Conservation (phyloP, 2,797 vertebrate genomes). For the Centroberyx gerrardi region DNA sequence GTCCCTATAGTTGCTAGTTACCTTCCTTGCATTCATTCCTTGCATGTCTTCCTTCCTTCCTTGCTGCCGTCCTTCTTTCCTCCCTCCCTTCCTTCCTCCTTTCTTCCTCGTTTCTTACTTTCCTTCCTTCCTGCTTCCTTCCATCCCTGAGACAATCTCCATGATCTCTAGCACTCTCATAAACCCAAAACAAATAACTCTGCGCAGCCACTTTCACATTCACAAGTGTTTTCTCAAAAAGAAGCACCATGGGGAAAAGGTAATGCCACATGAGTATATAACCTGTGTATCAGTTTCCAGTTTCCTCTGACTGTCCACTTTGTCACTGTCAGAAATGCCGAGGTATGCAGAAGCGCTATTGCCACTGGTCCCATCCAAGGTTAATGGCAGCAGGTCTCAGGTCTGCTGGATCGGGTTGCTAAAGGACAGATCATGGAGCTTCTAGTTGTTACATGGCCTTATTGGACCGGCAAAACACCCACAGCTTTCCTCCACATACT, state of each 20-base stretch:
- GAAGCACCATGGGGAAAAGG: neutral
- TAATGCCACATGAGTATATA: slow-evolving; percentile 27
- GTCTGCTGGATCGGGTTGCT: slow-evolving; percentile 67
- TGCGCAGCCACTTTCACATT: neutral
- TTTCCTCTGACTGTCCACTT: slow-evolving; percentile 48
- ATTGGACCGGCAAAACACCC: neutral
- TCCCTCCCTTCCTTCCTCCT: neutral
- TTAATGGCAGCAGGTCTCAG: slow-evolving; percentile 50
- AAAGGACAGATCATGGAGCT: slow-evolving; percentile 42
- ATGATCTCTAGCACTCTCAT: neutral
- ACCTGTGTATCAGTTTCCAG: slow-evolving; percentile 18
- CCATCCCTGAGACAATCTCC: neutral
- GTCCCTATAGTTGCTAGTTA: too few species aligned
- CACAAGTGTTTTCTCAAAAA: neutral
- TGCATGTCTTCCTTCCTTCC: neutral
- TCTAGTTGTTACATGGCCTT: slow-evolving; percentile 23
- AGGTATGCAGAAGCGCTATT: slow-evolving; percentile 57
- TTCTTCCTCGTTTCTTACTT: neutral
- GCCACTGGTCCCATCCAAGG: slow-evolving; percentile 60
- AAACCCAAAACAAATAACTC: neutral
- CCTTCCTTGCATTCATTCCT: neutral
- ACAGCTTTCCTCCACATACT: neutral
- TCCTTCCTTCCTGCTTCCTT: neutral
- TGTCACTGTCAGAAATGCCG: slow-evolving; percentile 62
- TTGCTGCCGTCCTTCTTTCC: neutral